Base-by-base conservation (phyloP, 2,113 vertebrate species). In the Indicator maculatus region DNA sequence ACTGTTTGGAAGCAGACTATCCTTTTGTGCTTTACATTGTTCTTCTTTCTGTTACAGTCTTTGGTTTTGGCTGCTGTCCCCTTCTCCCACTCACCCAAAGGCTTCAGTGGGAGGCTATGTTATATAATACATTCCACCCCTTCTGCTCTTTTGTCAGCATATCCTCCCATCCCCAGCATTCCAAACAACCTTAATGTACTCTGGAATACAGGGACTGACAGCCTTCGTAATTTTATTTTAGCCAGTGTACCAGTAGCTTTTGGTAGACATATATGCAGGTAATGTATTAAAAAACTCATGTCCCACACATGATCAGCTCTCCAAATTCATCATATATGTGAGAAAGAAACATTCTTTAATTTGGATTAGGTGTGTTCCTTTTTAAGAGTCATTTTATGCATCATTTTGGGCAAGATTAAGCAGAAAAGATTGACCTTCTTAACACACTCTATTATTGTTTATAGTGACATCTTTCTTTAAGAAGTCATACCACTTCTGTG, bases 61-160 rank as follows among this genome's bases (percentile, higher is more conserved):
- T 86, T 89, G 60, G 4, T 89, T 92, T 93, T 95, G 95, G 95
- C 91, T 96, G 69, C 72, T 24, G 69, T 89, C 55, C 65, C 47
- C 58, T 41, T 75, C 64, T 91, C 72, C 79, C 11, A 0, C 79
- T 83, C 76, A 55, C 71, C 91, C 93, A 95, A 92, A 95, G 94
- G 78, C 64, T 83, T 89, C 0, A 1, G 52, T 58, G 91, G 89
- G 91, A 88, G 58, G 61, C 64, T 86, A 52, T 56, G 65, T 93
- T 85, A 83, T 28, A 60, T 59, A 95, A 94, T 30, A 53, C 69
- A 86, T 89, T 75, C 90, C 85, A 83, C 85, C 91, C 72, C 75
- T 95, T 64, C 95, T 91, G 87, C 89, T 93, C 84, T 75, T 93
- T 86, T 95, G 72, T 44, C 3, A 39, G 79, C 87, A 78, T 74